These are phyloP conservation scores for Archilochus colubris DNA, from an alignment of 2,113 vertebrate genomes.

Conservation along the genomic window DNA sequence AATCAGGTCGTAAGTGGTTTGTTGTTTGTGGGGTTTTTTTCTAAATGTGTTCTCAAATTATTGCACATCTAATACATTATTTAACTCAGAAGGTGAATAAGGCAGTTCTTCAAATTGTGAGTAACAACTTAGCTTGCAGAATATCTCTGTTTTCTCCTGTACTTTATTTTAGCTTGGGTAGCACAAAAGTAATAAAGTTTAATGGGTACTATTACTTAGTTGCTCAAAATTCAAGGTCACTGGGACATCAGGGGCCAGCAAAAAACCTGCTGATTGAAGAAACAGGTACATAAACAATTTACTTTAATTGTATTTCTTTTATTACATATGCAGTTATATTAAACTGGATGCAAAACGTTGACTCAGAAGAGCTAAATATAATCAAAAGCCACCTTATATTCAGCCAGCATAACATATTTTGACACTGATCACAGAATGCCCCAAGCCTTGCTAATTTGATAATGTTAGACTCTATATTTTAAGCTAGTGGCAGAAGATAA, in stretches of 20 bases:
- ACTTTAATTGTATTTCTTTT: background rate
- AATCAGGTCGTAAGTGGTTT: background rate
- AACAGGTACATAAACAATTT: background rate
- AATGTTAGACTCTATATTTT: background rate
- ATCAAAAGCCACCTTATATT: background rate
- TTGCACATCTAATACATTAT: background rate
- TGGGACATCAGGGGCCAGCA: background rate
- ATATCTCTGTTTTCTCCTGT: background rate
- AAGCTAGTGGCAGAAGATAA: background rate
- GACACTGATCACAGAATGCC: background rate
- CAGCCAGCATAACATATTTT: background rate
- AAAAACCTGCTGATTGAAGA: slow-evolving; percentile 28
- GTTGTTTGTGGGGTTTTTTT: background rate
- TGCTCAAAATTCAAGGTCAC: slow-evolving; percentile 39
- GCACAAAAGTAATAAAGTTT: slow-evolving; percentile 7
- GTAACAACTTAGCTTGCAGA: background rate
- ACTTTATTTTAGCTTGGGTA: background rate
- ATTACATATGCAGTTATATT: background rate
- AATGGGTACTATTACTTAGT: background rate
- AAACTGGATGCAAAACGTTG: background rate
- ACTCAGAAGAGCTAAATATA: background rate
- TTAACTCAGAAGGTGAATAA: background rate
- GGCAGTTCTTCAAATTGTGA: background rate
- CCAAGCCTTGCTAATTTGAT: background rate
- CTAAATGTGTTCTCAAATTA: background rate